phyloP scores from a whole-genome alignment of 2,113 vertebrate species.

The Eulemur rufifrons region DNA sequence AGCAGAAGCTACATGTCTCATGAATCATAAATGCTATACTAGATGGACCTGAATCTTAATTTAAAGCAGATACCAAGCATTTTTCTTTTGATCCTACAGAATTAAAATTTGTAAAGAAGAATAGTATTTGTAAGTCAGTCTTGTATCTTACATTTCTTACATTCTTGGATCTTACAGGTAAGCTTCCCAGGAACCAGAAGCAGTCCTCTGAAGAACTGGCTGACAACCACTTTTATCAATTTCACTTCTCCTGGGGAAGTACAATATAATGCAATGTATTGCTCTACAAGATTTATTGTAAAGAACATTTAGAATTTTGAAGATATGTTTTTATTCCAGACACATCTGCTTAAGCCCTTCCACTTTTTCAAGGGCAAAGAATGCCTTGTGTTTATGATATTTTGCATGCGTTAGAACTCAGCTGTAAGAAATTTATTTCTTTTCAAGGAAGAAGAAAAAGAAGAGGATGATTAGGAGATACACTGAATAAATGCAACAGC shows the following conservation, averaged over 20 bases:
- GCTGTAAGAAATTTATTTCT: background rate
- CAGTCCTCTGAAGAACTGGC: background rate
- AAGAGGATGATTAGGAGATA: background rate
- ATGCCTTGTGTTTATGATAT: slow-evolving; percentile 44
- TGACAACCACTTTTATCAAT: slow-evolving; percentile 24
- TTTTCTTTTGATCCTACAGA: background rate
- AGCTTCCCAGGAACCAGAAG: slow-evolving; percentile 37
- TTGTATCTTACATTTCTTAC: background rate
- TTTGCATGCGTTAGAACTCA: slow-evolving; percentile 44
- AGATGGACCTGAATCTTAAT: slow-evolving; percentile 8
- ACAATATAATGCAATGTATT: slow-evolving; percentile 27
- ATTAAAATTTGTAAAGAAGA: slow-evolving; percentile 33
- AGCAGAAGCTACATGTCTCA: background rate
- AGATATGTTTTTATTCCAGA: slow-evolving; percentile 61
- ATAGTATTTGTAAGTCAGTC: background rate
- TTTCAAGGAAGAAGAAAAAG: slow-evolving; percentile 42
- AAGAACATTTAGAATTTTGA: slow-evolving; percentile 60
- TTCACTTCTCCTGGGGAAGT: slow-evolving; percentile 11
- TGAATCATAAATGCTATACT: background rate
- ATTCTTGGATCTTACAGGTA: background rate
- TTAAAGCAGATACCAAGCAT: background rate
- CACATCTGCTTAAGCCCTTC: slow-evolving; percentile 63
- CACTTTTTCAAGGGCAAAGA: slow-evolving; percentile 59
- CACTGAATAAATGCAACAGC: background rate
- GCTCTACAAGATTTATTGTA: background rate